Evolutionary conservation across 2,888 invertebrate genomes (phyloP), one percentile per base, ranked within the genome.

Genomic region (Andrena marginata): DNA sequence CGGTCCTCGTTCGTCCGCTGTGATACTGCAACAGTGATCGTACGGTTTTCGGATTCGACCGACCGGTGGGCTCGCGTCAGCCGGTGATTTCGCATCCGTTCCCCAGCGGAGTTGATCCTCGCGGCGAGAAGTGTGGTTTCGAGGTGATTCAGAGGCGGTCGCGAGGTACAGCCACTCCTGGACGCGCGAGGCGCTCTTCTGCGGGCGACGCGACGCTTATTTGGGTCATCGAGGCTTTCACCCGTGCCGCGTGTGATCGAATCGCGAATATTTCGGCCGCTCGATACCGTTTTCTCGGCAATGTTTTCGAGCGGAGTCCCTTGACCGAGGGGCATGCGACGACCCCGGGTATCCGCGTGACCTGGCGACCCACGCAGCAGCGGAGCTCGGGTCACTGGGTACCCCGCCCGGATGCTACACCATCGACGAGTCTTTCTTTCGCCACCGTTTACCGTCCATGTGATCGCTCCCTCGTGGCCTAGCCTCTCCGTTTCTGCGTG

Each of bases 301-400:
- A 72, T 68, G 79, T 77, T 85, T 72, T 79, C 63, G 54, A 29
- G 67, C 67, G 68, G 78, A 77, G 85, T 83, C 81, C 81, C 84
- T 89, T 87, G 89, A 89, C 87, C 88, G 87, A 86, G 85, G 89
- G 88, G 74, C 89, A 90, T 90, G 88, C 90, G 87, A 84, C 89
- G 90, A 89, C 90, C 90, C 90, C 88, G 88, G 90, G 89, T 89
- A 89, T 85, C 89, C 89, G 89, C 87, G 90, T 92, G 91, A 92
- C 91, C 91, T 84, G 89, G 77, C 89, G 90, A 91, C 90, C 89
- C 70, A 84, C 82, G 89, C 87, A 82, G 82, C 85, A 74, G 79
- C 77, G 77, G 78, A 87, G 90, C 87, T 88, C 87, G 79, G 90
- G 88, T 91, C 91, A 89, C 80, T 74, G 85, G 71, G 78, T 87